phyloP scores from a whole-genome alignment of 2,113 vertebrate species.

The Thunnus maccoyii region DNA sequence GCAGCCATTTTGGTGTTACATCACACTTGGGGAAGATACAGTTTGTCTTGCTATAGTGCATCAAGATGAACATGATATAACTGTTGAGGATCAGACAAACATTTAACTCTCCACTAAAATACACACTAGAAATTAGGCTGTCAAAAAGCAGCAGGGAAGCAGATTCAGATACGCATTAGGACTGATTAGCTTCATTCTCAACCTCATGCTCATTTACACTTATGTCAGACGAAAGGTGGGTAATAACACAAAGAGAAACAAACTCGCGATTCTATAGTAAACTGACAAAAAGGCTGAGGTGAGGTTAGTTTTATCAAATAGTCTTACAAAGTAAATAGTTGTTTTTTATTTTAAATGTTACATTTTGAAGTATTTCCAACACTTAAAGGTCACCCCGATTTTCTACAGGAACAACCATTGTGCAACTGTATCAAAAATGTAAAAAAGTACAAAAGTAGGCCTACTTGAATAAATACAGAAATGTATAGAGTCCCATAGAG shows the following conservation, averaged over 20 bases:
- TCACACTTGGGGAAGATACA: constrained; percentile 1
- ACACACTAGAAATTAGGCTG: constrained; percentile 25
- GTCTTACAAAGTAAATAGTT: neutral
- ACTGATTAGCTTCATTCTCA: constrained; percentile 44
- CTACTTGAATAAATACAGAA: no score
- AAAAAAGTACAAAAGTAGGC: neutral
- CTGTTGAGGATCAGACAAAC: constrained; percentile 20
- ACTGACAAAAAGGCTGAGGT: neutral
- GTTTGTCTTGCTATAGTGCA: neutral
- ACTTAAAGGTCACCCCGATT: neutral
- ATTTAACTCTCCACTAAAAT: constrained; percentile 37
- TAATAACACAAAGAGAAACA: constrained; percentile 1
- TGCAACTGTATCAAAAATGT: neutral
- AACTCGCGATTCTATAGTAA: neutral
- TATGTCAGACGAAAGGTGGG: constrained; percentile 24
- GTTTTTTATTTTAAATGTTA: neutral
- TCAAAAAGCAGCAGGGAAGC: constrained; percentile 18
- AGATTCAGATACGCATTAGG: constrained; percentile 20
- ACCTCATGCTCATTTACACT: constrained; percentile 18
- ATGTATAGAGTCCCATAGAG: neutral
- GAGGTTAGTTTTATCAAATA: neutral
- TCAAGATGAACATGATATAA: constrained; percentile 6
- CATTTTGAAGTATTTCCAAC: neutral
- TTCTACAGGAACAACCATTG: neutral
- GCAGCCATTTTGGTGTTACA: constrained; percentile 42